A percentile compares a stretch with the other conserved stretches of the same genome.
Evolutionary conservation across 2,888 invertebrate species (phyloP).

Genomic region (Scaptomyza polygonia): DNA sequence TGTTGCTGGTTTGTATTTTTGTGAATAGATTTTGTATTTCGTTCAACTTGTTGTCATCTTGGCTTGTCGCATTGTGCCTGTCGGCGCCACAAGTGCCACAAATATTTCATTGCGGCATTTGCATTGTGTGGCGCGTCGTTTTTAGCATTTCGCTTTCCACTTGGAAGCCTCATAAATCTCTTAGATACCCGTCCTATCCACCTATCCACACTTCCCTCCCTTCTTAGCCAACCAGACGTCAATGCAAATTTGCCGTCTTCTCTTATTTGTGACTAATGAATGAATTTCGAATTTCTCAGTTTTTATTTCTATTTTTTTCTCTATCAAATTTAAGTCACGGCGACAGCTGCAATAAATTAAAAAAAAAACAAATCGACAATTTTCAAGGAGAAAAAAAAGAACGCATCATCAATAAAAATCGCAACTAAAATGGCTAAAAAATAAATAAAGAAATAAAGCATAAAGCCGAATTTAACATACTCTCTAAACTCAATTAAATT

Average conservation of each 20-base stretch:
- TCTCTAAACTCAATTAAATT: no score
- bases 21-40: constrained; percentile 54
- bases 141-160: constrained; percentile 33
- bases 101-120: constrained; percentile 74
- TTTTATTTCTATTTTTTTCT: constrained; percentile 7
- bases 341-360: constrained; percentile 31
- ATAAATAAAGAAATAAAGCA: no score
- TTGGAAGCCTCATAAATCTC: constrained; percentile 53
- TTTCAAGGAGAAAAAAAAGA: background rate
- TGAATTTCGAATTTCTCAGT: constrained; percentile 34
- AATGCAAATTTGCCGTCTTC: constrained; percentile 10
- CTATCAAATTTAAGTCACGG: constrained; percentile 41
- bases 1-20: constrained; percentile 4
- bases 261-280: constrained; percentile 33
- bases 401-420: constrained; percentile 22
- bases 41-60: constrained; percentile 59
- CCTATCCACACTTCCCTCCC: background rate
- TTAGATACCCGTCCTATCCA: constrained; percentile 1
- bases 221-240: constrained; percentile 33
- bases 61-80: constrained; percentile 4
- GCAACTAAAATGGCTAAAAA: no score
- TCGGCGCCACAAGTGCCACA: constrained; percentile 70
- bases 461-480: no score
- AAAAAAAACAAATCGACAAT: background rate
- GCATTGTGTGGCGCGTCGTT: constrained; percentile 58